These are phyloP conservation scores for Heliocidaris tuberculata DNA, from an alignment of 35 echinoderm and acorn worm genomes.

Conservation along the genomic window DNA sequence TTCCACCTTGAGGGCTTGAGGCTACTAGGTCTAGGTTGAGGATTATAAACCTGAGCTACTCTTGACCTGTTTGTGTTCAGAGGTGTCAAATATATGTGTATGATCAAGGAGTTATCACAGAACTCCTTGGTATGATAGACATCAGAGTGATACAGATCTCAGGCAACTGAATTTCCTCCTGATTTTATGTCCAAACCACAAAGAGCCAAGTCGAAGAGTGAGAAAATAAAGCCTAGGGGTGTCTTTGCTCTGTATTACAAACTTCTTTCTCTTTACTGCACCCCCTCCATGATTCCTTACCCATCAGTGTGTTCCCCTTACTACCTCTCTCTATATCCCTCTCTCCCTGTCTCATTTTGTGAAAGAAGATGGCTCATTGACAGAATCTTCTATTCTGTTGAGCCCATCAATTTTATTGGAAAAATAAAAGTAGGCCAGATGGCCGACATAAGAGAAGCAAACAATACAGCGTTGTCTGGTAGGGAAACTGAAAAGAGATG, in stretches of 20 bases:
- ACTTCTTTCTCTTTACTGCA: neutral
- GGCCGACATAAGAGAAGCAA: too few relatives aligned
- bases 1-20: neutral
- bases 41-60: neutral
- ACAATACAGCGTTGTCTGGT: too few relatives aligned
- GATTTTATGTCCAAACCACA: neutral
- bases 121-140: slow-evolving; percentile 18
- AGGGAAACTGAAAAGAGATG: too few relatives aligned
- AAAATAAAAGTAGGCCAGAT: too few relatives aligned
- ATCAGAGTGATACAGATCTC: neutral
- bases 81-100: neutral
- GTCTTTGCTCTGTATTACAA: neutral
- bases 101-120: too few relatives aligned
- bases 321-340: too few relatives aligned
- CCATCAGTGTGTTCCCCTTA: too few relatives aligned
- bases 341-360: too few relatives aligned
- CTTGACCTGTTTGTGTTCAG: neutral
- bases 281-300: too few relatives aligned
- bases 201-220: neutral
- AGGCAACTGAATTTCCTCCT: neutral
- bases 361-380: too few relatives aligned
- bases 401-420: too few relatives aligned
- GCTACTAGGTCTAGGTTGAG: slow-evolving; percentile 1
- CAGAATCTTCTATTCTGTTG: too few relatives aligned
- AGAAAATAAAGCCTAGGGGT: neutral